Evolutionary conservation across 1,140 invertebrate genomes (phyloP), one percentile per base, ranked within the genome.

Genomic region (Zaprionus vittiger): DNA sequence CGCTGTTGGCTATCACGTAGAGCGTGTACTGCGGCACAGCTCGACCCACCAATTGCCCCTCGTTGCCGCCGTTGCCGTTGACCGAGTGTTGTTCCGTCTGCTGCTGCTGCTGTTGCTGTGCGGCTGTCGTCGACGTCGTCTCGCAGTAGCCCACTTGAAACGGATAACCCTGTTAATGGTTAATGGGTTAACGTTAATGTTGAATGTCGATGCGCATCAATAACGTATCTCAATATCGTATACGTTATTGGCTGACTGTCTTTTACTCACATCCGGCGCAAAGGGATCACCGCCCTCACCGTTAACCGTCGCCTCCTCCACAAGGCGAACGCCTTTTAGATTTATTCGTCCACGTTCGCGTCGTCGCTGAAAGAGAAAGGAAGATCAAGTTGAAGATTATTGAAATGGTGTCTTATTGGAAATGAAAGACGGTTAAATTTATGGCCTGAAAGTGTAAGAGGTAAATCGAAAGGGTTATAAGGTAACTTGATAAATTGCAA

Each of bases 271-370:
- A 92, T 91, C 90, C 82, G 92, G 92, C 66, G 92, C 91, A 85
- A 85, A 92, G 75, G 91, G 91, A 92, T 93, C 92, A 20, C 91
- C 92, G 71, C 92, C 92, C 57, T 92, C 92, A 24, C 94, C 94
- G 71, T 93, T 95, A 70, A 96, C 93, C 70, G 94, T 94, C 9
- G 96, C 96, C 77, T 94, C 94, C 93, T 98, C 97, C 73, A 98
- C 95, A 47, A 96, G 95, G 83, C 96, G 95, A 62, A 97, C 95
- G 74, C 94, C 94, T 75, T 95, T 95, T 63, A 97, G 94, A 64
- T 94, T 94, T 81, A 98, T 96, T 62, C 96, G 95, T 28, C 97
- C 97, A 80, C 96, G 95, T 93, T 97, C 96, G 86, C 96, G 96
- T 64, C 95, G 95, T 81, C 95, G 95, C 96, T 97, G 93, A 28